Base-by-base conservation (phyloP, 2,113 vertebrate species). In the Scartelaos histophorus region DNA sequence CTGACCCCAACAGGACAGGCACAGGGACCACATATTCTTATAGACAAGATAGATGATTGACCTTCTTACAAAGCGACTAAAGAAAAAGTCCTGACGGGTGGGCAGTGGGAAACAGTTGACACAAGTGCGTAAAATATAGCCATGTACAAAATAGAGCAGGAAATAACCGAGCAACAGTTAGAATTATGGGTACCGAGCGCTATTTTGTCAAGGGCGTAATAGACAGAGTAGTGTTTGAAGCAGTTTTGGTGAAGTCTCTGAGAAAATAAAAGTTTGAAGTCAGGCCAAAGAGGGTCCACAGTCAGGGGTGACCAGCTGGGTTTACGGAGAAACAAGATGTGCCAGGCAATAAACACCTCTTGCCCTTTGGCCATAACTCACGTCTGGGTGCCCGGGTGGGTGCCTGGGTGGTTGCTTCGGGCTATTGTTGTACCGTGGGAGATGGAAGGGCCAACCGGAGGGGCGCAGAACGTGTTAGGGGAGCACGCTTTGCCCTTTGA, bases 401-500 rank as follows among this genome's bases (percentile, higher is more conserved):
- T 83, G 76, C 80, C 78, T 74, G 81, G 70, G 56, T 25, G n/a
- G 7, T 62, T 85, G 76, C 80, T 79, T 70, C n/a, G 65, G 45
- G 67, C 74, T 82, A 38, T 80, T 71, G 84, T 70, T 72, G 82
- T 82, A 73, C 53, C 69, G 75, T 15, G 76, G 56, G 70, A 60
- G 49, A 71, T 47, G 67, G 66, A 12, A 67, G 12, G 70, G 69
- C 56, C 21, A 58, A 79, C 25, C 56, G 66, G 74, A 66, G 67
- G 38, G 79, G 73, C 13, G 17, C 43, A 69, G 21, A 56, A 61
- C 53, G 61, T 34, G 70, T 78, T 64, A 57, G 66, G 82, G 82
- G 66, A 74, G 79, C 83, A 69, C 22, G 74, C 80, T 83, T 16
- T 25, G 60, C 74, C 71, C 86, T 92, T 93, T 93, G 90, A 94